Evolutionary conservation across 2,888 invertebrate genomes (phyloP).

Genomic region (Noctuana brunneofusca): DNA sequence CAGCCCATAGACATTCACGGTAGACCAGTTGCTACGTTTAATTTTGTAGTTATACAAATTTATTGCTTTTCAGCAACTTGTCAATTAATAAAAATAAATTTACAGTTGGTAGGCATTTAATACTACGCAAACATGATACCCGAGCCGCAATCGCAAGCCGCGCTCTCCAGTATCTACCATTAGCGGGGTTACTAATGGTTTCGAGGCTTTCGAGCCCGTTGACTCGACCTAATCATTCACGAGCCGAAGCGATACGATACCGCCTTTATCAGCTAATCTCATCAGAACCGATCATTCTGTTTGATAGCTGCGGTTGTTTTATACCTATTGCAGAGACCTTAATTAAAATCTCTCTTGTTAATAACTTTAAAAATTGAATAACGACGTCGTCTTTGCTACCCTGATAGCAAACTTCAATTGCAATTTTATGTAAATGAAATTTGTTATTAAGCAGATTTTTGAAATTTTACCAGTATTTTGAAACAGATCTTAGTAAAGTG

Average conservation of each 20-base stretch:
- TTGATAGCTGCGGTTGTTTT: slow-evolving; percentile 10
- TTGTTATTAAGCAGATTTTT: too few species aligned
- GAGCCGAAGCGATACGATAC: slow-evolving; percentile 14
- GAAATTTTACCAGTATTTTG: too few species aligned
- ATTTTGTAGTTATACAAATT: too few species aligned
- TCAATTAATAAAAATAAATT: too few species aligned
- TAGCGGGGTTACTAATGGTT: slow-evolving; percentile 36
- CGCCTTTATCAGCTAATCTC: slow-evolving; percentile 31
- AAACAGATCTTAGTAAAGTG: too few species aligned
- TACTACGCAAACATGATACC: background rate
- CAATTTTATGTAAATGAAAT: too few species aligned
- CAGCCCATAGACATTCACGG: too few species aligned
- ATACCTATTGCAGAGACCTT: background rate
- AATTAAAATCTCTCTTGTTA: slow-evolving; percentile 9
- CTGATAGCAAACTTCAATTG: too few species aligned
- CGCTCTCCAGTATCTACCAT: slow-evolving; percentile 12
- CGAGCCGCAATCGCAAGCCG: background rate
- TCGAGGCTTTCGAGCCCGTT: slow-evolving; percentile 21
- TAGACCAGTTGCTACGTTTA: too few species aligned
- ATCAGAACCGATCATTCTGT: slow-evolving; percentile 9
- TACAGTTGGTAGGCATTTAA: too few species aligned
- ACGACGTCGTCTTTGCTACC: background rate
- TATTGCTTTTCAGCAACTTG: too few species aligned
- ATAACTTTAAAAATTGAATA: background rate
- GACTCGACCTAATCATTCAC: slow-evolving; percentile 37